These are phyloP conservation scores for Apamea crenata DNA, from an alignment of 2,888 invertebrate genomes.

Conservation along the genomic window DNA sequence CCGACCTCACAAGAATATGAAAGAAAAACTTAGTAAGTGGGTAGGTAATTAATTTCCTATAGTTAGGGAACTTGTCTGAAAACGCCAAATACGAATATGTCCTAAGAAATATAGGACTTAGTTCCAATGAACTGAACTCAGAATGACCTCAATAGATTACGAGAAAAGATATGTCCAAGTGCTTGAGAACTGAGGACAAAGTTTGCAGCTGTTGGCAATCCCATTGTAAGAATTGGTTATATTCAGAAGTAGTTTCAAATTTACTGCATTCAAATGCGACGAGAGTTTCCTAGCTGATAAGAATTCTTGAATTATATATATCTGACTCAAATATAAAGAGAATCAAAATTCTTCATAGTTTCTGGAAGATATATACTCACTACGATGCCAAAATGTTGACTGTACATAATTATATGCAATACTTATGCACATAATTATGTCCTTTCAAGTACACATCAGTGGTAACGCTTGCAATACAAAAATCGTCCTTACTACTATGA, in stretches of 20 bases:
- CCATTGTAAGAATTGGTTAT: slow-evolving; percentile 27
- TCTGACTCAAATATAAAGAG: slow-evolving; percentile 3
- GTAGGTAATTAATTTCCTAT: neutral
- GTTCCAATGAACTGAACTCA: slow-evolving; percentile 17
- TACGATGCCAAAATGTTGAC: too few species aligned
- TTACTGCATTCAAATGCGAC: slow-evolving; percentile 35
- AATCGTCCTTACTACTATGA: neutral
- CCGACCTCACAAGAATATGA: neutral
- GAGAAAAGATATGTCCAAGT: slow-evolving; percentile 19
- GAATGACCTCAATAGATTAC: slow-evolving; percentile 22
- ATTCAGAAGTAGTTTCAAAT: slow-evolving; percentile 21
- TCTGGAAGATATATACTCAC: neutral
- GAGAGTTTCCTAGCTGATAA: slow-evolving; percentile 1
- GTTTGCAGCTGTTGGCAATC: slow-evolving; percentile 37
- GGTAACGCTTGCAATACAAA: neutral
- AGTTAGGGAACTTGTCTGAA: slow-evolving; percentile 14
- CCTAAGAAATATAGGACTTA: slow-evolving; percentile 2
- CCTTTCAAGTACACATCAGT: neutral
- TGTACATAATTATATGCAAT: neutral
- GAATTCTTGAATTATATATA: neutral
- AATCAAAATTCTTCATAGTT: neutral
- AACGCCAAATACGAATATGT: slow-evolving; percentile 4
- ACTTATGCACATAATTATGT: neutral
- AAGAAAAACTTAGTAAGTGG: slow-evolving; percentile 18
- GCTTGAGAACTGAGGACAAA: slow-evolving; percentile 34